These are phyloP conservation scores for Copidosoma aretas DNA, from an alignment of 2,888 invertebrate species.

Conservation along the genomic window DNA sequence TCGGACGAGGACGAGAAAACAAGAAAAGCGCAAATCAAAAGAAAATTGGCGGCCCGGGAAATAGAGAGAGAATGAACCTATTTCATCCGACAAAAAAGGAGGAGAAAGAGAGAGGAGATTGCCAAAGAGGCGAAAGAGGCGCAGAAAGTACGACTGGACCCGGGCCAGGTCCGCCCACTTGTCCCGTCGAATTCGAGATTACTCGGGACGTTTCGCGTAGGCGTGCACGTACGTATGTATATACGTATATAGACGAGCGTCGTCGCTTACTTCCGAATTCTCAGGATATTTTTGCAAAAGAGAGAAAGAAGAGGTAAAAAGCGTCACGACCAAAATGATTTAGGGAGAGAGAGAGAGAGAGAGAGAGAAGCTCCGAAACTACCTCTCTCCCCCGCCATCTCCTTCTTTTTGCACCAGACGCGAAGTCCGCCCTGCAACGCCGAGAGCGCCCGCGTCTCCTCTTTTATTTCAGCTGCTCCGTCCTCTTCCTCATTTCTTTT, in stretches of 20 bases:
- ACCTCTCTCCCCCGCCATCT: background rate
- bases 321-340: conserved; percentile 51
- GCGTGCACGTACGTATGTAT: conserved; percentile 44
- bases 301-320: conserved; percentile 7
- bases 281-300: conserved; percentile 50
- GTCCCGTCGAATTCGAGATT: conserved; percentile 56
- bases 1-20: conserved; percentile 1
- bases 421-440: background rate
- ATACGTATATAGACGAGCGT: conserved; percentile 22
- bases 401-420: background rate
- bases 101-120: conserved; percentile 44
- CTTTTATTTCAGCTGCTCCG: background rate
- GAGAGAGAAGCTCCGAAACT: conserved; percentile 12
- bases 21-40: background rate
- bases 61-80: conserved; percentile 42
- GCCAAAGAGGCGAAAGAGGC: conserved; percentile 40
- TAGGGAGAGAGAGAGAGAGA: conserved; percentile 42
- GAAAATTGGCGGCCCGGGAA: background rate
- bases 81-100: too few relatives aligned
- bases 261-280: conserved; percentile 56
- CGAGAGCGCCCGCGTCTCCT: background rate
- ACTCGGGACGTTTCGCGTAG: conserved; percentile 55
- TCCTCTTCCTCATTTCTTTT: background rate
- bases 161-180: conserved; percentile 56
- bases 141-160: conserved; percentile 55